Conservation (phyloP, 2,888 invertebrate species). For the Nomada fabriciana region DNA sequence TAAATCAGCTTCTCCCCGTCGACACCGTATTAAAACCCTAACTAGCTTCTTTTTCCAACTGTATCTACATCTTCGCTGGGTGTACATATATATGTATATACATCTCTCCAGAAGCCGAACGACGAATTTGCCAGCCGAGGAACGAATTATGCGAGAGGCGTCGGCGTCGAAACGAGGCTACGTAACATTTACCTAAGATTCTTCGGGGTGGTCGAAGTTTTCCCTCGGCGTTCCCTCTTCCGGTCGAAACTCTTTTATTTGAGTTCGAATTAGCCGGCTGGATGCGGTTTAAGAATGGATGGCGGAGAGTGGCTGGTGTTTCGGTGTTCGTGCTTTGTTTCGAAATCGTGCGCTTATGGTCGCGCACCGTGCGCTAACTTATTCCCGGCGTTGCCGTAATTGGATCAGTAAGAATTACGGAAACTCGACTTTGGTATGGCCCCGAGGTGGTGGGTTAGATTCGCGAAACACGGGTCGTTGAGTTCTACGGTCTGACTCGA, state of each 20-base stretch:
- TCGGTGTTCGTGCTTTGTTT: constrained; percentile 79
- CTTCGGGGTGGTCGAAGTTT: constrained; percentile 27
- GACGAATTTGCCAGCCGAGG: neutral
- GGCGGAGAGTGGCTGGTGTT: constrained; percentile 65
- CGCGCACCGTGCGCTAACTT: constrained; percentile 72
- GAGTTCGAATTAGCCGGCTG: constrained; percentile 79
- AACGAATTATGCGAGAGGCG: constrained; percentile 21
- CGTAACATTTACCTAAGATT: constrained; percentile 54
- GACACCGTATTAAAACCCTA: too few relatives aligned
- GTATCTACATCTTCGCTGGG: too few relatives aligned
- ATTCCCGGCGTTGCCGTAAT: constrained; percentile 78
- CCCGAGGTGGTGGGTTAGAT: constrained; percentile 48
- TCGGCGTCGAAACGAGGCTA: constrained; percentile 39
- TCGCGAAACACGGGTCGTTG: constrained; percentile 50
- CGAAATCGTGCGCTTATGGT: constrained; percentile 77
- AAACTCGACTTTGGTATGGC: constrained; percentile 68
- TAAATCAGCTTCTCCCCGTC: too few relatives aligned
- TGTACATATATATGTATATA: too few relatives aligned
- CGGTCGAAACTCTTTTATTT: constrained; percentile 76
- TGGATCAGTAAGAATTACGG: constrained; percentile 79
- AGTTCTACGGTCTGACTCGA: constrained; percentile 38
- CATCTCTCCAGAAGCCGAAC: too few relatives aligned
- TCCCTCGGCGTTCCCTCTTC: neutral
- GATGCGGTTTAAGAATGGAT: constrained; percentile 78
- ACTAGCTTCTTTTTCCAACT: too few relatives aligned